Conservation (phyloP, 92 coral and sea anemone genomes). For the Siderastrea radians region DNA sequence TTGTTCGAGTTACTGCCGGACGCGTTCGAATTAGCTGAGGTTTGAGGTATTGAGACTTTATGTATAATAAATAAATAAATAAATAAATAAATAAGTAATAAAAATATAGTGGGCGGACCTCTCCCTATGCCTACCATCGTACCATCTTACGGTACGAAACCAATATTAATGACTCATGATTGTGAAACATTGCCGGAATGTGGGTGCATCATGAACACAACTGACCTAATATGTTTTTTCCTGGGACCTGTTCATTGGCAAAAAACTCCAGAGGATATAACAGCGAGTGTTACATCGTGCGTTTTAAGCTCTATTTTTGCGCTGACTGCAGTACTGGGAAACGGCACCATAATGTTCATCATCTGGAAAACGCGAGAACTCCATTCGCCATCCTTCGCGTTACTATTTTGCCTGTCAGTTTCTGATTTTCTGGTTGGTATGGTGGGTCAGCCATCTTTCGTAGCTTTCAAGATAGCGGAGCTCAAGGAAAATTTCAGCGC, state of each 20-base stretch:
- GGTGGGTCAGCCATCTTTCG: conserved; percentile 49
- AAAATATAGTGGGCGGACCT: background rate
- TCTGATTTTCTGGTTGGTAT: conserved; percentile 41
- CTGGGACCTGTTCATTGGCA: conserved; percentile 1
- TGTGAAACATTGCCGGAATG: background rate
- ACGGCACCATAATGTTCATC: conserved; percentile 17
- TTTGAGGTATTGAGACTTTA: too few relatives aligned
- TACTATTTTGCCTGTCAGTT: conserved; percentile 27
- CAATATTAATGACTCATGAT: background rate
- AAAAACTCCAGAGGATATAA: background rate
- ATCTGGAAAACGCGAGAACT: conserved; percentile 36
- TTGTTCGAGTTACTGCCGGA: too few relatives aligned
- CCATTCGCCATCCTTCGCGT: conserved; percentile 24
- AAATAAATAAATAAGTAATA: too few relatives aligned
- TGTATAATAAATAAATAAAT: too few relatives aligned
- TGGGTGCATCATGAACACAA: background rate
- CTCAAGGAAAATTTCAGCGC: conserved; percentile 4
- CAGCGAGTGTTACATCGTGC: conserved; percentile 14
- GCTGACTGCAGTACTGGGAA: conserved; percentile 20
- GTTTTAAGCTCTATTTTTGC: conserved; percentile 11
- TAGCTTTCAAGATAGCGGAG: conserved; percentile 45
- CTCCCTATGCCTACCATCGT: too few relatives aligned
- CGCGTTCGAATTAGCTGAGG: too few relatives aligned
- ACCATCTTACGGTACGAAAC: too few relatives aligned
- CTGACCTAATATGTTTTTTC: conserved; percentile 14